Evolutionary conservation across 2,888 invertebrate genomes (phyloP), one percentile per base, ranked within the genome.

Genomic region (Lutraria lutraria): DNA sequence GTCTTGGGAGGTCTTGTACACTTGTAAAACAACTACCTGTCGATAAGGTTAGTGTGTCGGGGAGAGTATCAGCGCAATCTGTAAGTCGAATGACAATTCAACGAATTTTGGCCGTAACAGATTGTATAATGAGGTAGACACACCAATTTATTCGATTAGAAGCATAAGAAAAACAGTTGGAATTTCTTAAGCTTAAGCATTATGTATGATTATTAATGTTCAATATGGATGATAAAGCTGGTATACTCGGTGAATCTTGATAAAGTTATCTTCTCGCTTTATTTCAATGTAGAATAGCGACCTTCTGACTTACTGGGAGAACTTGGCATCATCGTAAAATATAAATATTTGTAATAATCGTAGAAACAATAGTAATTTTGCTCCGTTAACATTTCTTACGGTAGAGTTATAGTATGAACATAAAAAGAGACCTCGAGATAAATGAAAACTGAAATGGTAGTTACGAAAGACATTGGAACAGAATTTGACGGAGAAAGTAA

Each of bases 1-100:
- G 31, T 63, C 56, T 56, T 82, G 88, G 88, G 88, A 86, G 88
- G 88, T 88, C 88, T 86, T 29, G 21, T 34, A 76, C 19, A 34
- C 76, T 34, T 72, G 16, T 72, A 31, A 21, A 25, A 76, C 76
- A 76, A 76, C 76, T 76, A 76, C 76, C 76, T 76, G 76, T 76
- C 31, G 76, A 76, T 31, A 25, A 31, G 31, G 34, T 76, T 76
- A 31, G 19, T 76, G 31, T 76, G 19, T 76, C 76, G 19, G 76
- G 43, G 34, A 34, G n/a, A 68, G 25, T 25, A 68, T 43, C 43
- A 68, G 25, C 63, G 25, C 25, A 68, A 68, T 68, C 21, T 25
- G 63, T 25, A 31, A 19, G 76, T 76, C 76, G 31, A 76, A 68
- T 76, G 76, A 76, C 76, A 76, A 76, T 68, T 68, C n/a, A 25